Evolutionary conservation across 2,113 vertebrate species (phyloP).

Genomic region (Megalops atlanticus): DNA sequence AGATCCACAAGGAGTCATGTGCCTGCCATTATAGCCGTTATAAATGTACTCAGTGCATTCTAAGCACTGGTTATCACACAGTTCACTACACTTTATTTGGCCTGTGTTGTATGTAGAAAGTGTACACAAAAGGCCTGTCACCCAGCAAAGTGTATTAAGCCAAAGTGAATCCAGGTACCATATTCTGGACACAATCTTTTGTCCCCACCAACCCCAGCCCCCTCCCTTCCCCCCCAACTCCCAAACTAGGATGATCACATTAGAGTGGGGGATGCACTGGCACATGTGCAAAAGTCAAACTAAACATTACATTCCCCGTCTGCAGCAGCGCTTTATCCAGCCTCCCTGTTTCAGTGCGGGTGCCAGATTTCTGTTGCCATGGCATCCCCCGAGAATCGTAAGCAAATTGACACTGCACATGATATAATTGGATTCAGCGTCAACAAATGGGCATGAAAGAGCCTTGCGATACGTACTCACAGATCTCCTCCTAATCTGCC

Average conservation of each 20-base stretch:
- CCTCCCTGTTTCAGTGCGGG: slow-evolving; percentile 29
- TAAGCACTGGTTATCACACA: background rate
- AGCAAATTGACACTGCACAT: slow-evolving; percentile 55
- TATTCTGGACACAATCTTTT: background rate
- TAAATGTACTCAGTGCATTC: background rate
- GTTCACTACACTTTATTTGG: background rate
- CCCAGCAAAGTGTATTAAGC: background rate
- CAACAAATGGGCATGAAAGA: slow-evolving; percentile 35
- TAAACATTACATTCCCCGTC: slow-evolving; percentile 33
- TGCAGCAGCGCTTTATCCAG: slow-evolving; percentile 38
- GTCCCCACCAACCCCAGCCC: too few relatives aligned
- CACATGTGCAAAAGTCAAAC: background rate
- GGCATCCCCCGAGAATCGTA: slow-evolving; percentile 58
- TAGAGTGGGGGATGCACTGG: background rate
- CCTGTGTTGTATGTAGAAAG: too few relatives aligned
- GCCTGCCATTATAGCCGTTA: background rate
- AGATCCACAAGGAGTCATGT: background rate
- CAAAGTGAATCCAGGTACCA: background rate
- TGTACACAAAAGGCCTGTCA: too few relatives aligned
- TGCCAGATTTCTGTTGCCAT: slow-evolving; percentile 70
- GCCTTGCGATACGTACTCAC: background rate
- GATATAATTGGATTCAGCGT: slow-evolving; percentile 61
- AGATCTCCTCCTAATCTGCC: slow-evolving; percentile 3
- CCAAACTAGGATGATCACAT: background rate
- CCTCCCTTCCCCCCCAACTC: background rate